Evolutionary conservation across 2,888 invertebrate species (phyloP).

Genomic region (Tipula vernalis): DNA sequence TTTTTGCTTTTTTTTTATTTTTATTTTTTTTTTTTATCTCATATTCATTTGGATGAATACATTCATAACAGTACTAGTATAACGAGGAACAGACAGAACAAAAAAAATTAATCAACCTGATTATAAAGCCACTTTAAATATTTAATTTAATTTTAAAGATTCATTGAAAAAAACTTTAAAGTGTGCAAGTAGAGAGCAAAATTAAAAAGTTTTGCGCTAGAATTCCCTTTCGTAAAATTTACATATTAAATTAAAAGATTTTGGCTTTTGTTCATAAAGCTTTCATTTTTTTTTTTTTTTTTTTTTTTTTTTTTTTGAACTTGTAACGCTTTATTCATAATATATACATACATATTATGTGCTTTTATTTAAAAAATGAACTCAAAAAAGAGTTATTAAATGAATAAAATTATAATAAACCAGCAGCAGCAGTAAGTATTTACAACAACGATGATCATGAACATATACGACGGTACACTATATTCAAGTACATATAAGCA

Average conservation of each 20-base stretch:
- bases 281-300: not conserved
- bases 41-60: not conserved
- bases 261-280: not conserved
- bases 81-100: not conserved
- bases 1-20: too few relatives aligned
- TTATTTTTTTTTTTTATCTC: not conserved
- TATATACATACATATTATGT: not conserved
- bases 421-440: not conserved
- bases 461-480: not conserved
- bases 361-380: not conserved
- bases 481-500: not conserved
- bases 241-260: not conserved
- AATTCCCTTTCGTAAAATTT: not conserved
- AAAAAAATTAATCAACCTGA: not conserved
- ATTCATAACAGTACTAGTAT: not conserved
- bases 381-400: not conserved
- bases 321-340: not conserved
- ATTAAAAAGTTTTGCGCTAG: not conserved
- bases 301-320: not conserved
- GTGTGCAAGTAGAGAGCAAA: not conserved
- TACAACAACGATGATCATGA: not conserved
- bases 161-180: not conserved
- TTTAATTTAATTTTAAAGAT: not conserved
- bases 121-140: not conserved
- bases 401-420: slow-evolving; percentile 4